Base-by-base conservation (phyloP, 2,888 invertebrate genomes). In the Caenorhabditis drosophilae region DNA sequence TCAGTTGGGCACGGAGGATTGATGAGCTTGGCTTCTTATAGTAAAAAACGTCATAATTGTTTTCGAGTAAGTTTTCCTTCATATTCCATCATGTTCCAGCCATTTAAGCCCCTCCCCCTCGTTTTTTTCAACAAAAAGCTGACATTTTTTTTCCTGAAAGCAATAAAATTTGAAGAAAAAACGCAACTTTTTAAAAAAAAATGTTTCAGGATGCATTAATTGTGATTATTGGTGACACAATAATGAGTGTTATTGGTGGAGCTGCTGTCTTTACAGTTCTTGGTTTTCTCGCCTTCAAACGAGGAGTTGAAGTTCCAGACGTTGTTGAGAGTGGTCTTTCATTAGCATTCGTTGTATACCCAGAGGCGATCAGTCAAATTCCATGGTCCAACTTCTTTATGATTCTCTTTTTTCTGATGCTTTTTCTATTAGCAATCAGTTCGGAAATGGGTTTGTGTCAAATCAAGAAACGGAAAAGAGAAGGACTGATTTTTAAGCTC, bases 271-370 rank as follows among this genome's bases (percentile, higher is more conserved):
- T 78, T 41, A 69, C 73, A n/a, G 67, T 63, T 12, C 59, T 76
- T 35, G 77, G 77, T 11, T 75, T 68, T 53, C 50, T 78, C 68
- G 61, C 75, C 0, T 11, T 42, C 3, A 11, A 53, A 27, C 40
- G 42, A 20, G 47, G 44, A 11, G 46, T 55, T n/a, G 4, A 15
- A 11, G 45, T 74, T 2, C 15, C 40, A 0, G 57, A 71, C 2
- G 59, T 72, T 11, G 60, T 74, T 11, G 11, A 44, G 11, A 42
- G 45, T 27, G 68, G 86, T 36, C 84, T 85, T 25, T 82, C 84
- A 41, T 72, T 84, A 41, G 83, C 84, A 15, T 84, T 84, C 69
- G 79, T 85, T 27, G 83, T 82, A n/a, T 84, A 84, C 42, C 78
- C 79, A 20, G 84, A 84, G 59, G 84, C 84, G 4, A 70, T 84